phyloP scores from a whole-genome alignment of 64 coral and sea anemone species.

The Trachythela sp. region DNA sequence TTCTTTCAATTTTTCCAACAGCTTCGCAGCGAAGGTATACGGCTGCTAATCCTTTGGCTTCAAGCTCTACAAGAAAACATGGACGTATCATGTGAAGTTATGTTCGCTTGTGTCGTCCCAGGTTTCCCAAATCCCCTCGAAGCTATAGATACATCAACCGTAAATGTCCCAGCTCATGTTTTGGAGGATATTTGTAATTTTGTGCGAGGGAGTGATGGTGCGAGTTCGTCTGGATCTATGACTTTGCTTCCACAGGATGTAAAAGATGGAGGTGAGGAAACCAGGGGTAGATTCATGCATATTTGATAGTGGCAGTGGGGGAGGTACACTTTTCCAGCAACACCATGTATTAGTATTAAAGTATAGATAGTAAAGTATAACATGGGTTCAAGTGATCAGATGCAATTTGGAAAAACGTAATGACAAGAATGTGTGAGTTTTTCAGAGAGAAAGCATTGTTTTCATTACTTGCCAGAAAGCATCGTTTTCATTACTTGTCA shows the following conservation, averaged over 20 bases:
- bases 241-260: neutral
- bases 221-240: neutral
- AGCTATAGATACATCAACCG: conserved; percentile 50
- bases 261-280: neutral
- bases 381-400: no score
- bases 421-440: no score
- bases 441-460: no score
- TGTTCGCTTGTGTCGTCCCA: conserved; percentile 79
- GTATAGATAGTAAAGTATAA: no score
- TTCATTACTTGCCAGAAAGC: no score
- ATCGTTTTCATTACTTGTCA: no score
- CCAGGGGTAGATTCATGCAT: no score
- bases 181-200: conserved; percentile 49
- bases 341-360: no score
- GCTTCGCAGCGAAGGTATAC: conserved; percentile 79
- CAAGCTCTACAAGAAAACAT: conserved; percentile 72
- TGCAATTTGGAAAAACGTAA: no score
- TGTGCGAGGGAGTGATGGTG: conserved; percentile 16
- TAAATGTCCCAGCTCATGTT: conserved; percentile 55
- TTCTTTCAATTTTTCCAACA: neutral
- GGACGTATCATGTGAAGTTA: conserved; percentile 70
- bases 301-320: no score
- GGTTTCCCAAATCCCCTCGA: conserved; percentile 84
- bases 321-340: no score
- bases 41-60: conserved; percentile 90